phyloP scores from a whole-genome alignment of 2,888 invertebrate species.

The Alcis repandata region DNA sequence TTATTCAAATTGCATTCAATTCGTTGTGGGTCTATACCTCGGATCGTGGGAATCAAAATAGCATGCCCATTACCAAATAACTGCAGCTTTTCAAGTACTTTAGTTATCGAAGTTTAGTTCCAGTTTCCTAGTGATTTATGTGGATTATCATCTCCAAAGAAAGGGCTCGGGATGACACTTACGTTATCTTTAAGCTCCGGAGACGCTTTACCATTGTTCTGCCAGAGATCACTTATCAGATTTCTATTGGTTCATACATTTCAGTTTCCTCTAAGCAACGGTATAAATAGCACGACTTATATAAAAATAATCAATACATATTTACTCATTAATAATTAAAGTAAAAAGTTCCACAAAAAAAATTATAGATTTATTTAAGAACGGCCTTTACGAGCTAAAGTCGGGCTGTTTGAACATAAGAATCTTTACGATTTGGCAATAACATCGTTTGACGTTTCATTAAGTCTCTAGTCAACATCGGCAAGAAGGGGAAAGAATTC shows the following conservation, averaged over 20 bases:
- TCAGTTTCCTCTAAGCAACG: background rate
- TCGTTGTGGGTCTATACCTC: slow-evolving; percentile 2
- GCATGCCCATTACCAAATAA: slow-evolving; percentile 23
- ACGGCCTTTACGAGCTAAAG: too few relatives aligned
- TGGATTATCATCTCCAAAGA: slow-evolving; percentile 52
- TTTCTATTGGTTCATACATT: slow-evolving; percentile 6
- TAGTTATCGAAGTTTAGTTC: slow-evolving; percentile 31
- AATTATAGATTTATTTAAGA: too few relatives aligned
- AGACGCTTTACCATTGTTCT: slow-evolving; percentile 54
- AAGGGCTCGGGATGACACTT: slow-evolving; percentile 59
- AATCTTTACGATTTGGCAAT: too few relatives aligned
- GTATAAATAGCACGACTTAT: background rate
- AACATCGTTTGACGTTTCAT: background rate
- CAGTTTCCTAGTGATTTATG: slow-evolving; percentile 54
- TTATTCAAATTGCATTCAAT: slow-evolving; percentile 10
- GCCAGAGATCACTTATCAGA: slow-evolving; percentile 56
- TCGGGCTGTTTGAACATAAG: too few relatives aligned
- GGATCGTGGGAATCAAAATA: slow-evolving; percentile 24
- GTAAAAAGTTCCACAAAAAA: too few relatives aligned
- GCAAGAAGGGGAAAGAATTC: slow-evolving; percentile 26
- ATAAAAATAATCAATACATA: too few relatives aligned
- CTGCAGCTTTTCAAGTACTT: slow-evolving; percentile 28
- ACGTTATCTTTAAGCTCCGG: slow-evolving; percentile 58
- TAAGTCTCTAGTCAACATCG: background rate
- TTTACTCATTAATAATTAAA: too few relatives aligned